These are phyloP conservation scores for Drosophila bocqueti DNA, from an alignment of 1,140 invertebrate genomes.

Conservation along the genomic window DNA sequence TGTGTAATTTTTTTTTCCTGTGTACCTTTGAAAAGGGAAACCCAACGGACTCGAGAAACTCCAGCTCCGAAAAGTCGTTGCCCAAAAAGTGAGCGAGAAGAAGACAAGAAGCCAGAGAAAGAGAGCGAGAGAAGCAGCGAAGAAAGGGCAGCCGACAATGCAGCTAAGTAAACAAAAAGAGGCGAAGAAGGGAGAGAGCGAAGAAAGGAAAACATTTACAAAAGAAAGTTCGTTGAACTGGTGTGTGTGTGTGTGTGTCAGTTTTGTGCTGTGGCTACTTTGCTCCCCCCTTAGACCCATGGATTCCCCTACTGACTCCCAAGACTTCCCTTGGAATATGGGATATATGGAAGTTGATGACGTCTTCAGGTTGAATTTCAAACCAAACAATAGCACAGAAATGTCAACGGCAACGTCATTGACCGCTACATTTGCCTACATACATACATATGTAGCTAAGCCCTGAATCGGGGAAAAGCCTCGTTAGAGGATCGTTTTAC, in stretches of 20 bases:
- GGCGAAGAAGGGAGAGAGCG: slow-evolving; percentile 36
- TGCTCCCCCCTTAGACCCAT: slow-evolving; percentile 24
- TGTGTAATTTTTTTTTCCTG: neutral
- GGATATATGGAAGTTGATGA: slow-evolving; percentile 33
- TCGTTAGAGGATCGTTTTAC: slow-evolving; percentile 1
- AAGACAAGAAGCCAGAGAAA: slow-evolving; percentile 5
- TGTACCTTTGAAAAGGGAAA: slow-evolving; percentile 37
- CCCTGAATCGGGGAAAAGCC: neutral
- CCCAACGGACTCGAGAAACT: slow-evolving; percentile 49
- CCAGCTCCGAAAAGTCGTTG: slow-evolving; percentile 60
- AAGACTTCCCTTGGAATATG: slow-evolving; percentile 6
- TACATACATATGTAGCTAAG: no score
- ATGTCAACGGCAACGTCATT: slow-evolving; percentile 36
- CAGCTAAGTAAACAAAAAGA: slow-evolving; percentile 74
- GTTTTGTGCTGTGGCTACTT: slow-evolving; percentile 71
- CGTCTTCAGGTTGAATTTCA: slow-evolving; percentile 52
- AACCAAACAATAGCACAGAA: slow-evolving; percentile 34
- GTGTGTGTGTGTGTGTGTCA: slow-evolving; percentile 1
- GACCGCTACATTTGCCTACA: slow-evolving; percentile 6
- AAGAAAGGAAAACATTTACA: slow-evolving; percentile 77
- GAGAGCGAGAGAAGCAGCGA: slow-evolving; percentile 19
- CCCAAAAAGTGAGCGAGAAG: slow-evolving; percentile 42
- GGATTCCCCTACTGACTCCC: neutral
- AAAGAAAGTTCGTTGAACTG: slow-evolving; percentile 77
- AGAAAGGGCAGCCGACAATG: slow-evolving; percentile 55